Percentiles rank a stretch among this genome's conserved stretches.
These are phyloP conservation scores for Hycleus cichorii DNA, from an alignment of 1,140 invertebrate species.

Conservation along the genomic window DNA sequence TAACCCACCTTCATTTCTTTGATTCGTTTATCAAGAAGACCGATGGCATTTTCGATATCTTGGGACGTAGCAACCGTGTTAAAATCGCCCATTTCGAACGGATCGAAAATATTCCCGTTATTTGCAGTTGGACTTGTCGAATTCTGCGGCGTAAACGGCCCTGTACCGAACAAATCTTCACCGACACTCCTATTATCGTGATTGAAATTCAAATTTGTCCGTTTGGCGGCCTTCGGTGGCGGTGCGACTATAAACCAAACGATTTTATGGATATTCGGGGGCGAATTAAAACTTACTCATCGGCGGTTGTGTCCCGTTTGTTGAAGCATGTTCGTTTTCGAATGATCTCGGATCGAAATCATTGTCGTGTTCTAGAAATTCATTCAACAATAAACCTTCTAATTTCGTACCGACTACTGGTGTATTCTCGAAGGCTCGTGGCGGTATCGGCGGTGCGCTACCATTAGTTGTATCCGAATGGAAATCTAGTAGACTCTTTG, in stretches of 20 bases:
- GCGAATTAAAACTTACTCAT: constrained; percentile 48
- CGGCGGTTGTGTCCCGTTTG: constrained; percentile 45
- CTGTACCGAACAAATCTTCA: constrained; percentile 59
- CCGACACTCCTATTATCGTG: constrained; percentile 37
- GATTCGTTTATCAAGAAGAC: constrained; percentile 69
- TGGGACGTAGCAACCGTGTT: constrained; percentile 45
- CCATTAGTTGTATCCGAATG: constrained; percentile 39
- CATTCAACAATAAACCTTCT: constrained; percentile 74
- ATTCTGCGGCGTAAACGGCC: constrained; percentile 47
- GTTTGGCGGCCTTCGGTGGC: constrained; percentile 64
- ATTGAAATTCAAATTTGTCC: constrained; percentile 44
- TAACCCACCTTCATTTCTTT: constrained; percentile 70
- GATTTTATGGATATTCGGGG: not conserved
- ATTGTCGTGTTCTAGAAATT: constrained; percentile 59
- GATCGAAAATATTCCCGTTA: constrained; percentile 44
- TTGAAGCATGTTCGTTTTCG: constrained; percentile 26
- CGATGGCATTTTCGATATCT: constrained; percentile 62
- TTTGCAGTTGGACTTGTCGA: constrained; percentile 26
- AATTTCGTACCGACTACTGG: constrained; percentile 69
- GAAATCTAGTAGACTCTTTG: constrained; percentile 29
- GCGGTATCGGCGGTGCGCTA: constrained; percentile 55
- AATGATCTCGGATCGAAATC: constrained; percentile 41
- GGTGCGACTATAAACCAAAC: constrained; percentile 59
- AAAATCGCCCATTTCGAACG: constrained; percentile 79
- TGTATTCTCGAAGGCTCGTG: constrained; percentile 53